These are phyloP conservation scores for Notechis scutatus DNA, from an alignment of 2,113 vertebrate genomes.

Conservation along the genomic window DNA sequence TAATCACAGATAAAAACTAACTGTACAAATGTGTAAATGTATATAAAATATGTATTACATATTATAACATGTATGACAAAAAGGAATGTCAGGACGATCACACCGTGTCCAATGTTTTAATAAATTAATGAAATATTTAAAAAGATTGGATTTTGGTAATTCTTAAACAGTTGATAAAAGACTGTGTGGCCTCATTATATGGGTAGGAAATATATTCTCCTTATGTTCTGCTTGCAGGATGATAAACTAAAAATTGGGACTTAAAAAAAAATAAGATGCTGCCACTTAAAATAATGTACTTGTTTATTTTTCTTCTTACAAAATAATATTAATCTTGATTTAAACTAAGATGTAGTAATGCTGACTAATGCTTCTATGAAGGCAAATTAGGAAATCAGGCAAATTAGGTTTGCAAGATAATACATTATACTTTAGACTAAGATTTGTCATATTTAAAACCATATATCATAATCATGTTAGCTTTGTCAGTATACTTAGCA, in stretches of 20 bases:
- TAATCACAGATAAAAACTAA: too few relatives aligned
- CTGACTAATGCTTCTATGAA: background rate
- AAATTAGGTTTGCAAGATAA: background rate
- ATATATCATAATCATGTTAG: background rate
- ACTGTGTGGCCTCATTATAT: background rate
- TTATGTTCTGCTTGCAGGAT: background rate
- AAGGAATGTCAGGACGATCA: too few relatives aligned
- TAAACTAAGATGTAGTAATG: background rate
- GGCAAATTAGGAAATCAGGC: background rate
- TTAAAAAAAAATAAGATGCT: background rate
- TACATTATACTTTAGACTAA: slow-evolving; percentile 5
- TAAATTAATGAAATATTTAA: too few relatives aligned
- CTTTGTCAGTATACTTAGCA: slow-evolving; percentile 7
- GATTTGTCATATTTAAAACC: background rate
- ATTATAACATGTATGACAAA: too few relatives aligned
- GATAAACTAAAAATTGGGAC: background rate
- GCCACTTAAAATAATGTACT: background rate
- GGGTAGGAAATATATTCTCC: background rate
- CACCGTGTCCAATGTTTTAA: too few relatives aligned
- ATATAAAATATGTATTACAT: too few relatives aligned
- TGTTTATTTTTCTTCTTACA: background rate
- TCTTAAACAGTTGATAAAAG: background rate
- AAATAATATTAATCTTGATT: background rate
- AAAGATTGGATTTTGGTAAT: background rate
- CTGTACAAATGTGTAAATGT: too few relatives aligned